Base-by-base conservation (phyloP, 2,113 vertebrate genomes). In the Catharus bicknelli region DNA sequence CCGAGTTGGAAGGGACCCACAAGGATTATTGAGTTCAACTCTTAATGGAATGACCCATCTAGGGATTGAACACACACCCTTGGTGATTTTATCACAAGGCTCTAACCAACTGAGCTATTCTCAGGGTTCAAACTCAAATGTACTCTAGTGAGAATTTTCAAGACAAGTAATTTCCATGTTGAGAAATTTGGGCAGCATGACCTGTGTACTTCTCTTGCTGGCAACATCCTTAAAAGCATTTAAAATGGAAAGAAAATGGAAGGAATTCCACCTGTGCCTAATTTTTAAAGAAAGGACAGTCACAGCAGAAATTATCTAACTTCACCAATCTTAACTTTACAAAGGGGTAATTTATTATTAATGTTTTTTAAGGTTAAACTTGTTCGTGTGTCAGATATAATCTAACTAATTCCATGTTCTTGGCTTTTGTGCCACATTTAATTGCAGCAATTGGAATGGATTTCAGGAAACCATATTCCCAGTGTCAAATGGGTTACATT, bases 401-500 rank as follows among this genome's bases (percentile, higher is more conserved):
- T 82, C 68, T 66, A 64, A 85, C 29, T 89, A 90, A 69, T 53
- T 90, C 67, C 38, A 13, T 76, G 38, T 47, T 90, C 47, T 64
- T 85, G 85, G 47, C 34, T 87, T 76, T 45, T 9, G 26, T 72
- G 67, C 36, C 66, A 51, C 50, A 34, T 93, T 87, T 95, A 90
- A 80, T 85, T 91, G 84, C 74, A 89, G 74, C n/a, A 73, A 18
- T 62, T 93, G 74, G 70, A 89, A 68, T 62, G 42, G 43, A 38
- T 92, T 82, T 93, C 58, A 83, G 68, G 58, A 83, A 92, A 83
- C 53, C 43, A n/a, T 69, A 74, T 88, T 88, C 63, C 50, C 16
- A 10, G 21, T 63, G 66, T 94, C 58, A 84, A 85, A 7, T 36
- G n/a, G 62, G 38, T 75, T 90, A 42, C 25, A 30, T 89, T 84